Base-by-base conservation (phyloP, 2,888 invertebrate species). In the Nomada flava region DNA sequence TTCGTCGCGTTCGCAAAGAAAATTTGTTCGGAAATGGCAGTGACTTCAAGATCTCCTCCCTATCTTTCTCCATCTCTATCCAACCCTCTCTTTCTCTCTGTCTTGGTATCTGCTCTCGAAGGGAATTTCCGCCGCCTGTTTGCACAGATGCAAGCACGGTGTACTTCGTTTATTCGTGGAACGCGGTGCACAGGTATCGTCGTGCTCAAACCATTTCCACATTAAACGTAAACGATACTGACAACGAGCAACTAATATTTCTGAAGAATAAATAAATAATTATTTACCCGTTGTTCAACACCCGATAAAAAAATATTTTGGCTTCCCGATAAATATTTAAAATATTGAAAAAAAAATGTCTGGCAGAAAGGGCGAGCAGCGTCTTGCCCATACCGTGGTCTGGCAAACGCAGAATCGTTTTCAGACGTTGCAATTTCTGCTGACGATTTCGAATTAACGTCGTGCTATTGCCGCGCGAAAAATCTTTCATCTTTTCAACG, bases 141-240 rank as follows among this genome's bases (percentile, higher is more conserved):
- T 67, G 63, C 68, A 52, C 26, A 53, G 47, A 67, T 42, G 64
- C 76, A 62, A 69, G 62, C 76, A 71, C 67, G 18, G 11, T 20
- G 53, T 26, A 47, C 53, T 65, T 15, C 53, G 72, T 71, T 64
- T 53, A 59, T 23, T 59, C 26, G 62, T 26, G 67, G 62, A 53
- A 20, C 62, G 13, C 44, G 36, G 18, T 52, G 53, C 44, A 7
- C 20, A 15, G 11, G 57, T 59, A 36, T 68, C 62, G 73, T 55
- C 68, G 44, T 23, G 44, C 20, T 62, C 23, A n/a, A 59, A 20
- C 75, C 79, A 75, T 79, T 75, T 44, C 62, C 69, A 29, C 76
- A 79, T 79, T 79, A 76, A 79, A 79, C 76, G 78, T 69, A 63
- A 78, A 73, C 73, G 78, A 74, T 74, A 79, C 53, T 55, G 55